These are phyloP conservation scores for Rhopilema esculentum DNA, from an alignment of 30 jellyfish, hydroid and myxozoan genomes.

Conservation along the genomic window DNA sequence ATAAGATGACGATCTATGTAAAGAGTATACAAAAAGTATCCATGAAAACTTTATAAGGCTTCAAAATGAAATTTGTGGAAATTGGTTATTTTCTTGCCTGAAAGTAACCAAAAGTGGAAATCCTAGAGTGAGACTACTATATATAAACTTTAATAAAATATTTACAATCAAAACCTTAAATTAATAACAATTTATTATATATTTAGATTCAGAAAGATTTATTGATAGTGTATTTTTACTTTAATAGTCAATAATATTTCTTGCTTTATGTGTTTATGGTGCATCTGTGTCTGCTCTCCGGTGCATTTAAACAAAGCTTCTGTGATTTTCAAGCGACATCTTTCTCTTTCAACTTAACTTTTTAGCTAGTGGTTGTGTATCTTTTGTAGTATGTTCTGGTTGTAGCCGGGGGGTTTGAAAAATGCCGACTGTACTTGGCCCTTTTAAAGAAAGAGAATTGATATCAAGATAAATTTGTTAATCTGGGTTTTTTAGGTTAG, in stretches of 20 bases:
- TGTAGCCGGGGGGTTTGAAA: conserved; percentile 77
- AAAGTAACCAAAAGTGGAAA: no score
- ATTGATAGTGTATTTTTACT: not conserved
- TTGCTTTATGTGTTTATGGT: not conserved
- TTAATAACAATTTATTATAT: no score
- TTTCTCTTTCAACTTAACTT: conserved; percentile 35
- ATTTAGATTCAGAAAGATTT: not conserved
- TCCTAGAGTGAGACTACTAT: no score
- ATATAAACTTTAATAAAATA: no score
- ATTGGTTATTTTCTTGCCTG: no score
- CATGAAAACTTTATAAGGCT: no score
- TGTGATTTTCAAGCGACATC: conserved; percentile 40
- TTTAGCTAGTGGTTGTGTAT: conserved; percentile 56
- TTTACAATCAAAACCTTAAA: not conserved
- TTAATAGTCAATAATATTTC: not conserved
- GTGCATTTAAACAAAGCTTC: conserved; percentile 56
- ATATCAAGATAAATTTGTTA: not conserved
- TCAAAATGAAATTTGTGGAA: no score
- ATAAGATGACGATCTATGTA: not conserved
- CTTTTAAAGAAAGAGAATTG: conserved; percentile 36
- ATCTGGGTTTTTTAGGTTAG: not conserved
- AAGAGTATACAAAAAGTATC: no score
- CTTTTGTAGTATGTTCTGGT: conserved; percentile 78
- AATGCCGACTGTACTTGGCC: conserved; percentile 84
- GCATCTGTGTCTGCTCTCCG: conserved; percentile 3